Evolutionary conservation across 2,888 invertebrate species (phyloP), one percentile per base, ranked within the genome.

Genomic region (Dicyrtoma fusca): DNA sequence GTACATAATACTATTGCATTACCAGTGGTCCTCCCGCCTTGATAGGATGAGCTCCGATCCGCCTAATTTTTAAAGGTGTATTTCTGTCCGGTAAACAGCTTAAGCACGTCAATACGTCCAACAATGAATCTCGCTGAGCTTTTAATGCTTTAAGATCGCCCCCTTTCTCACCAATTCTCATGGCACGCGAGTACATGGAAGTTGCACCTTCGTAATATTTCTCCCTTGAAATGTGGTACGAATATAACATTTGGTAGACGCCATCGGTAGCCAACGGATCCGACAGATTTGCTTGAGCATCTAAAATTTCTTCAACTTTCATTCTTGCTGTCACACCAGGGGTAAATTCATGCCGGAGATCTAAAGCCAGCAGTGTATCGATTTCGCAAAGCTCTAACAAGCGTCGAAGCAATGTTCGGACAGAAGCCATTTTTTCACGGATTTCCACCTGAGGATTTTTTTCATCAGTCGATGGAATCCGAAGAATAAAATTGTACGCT

Each of bases 121-220:
- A 55, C 14, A 77, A 76, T 4, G 77, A 76, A 21, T 78, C 77
- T 21, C 62, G 71, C 51, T 80, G 80, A 17, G 75, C 76, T 25
- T 64, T 45, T 14, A 80, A 72, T 0, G 76, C 79, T n/a, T 55
- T 72, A 45, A 76, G n/a, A 26, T 78, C 78, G 44, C 70, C 66
- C 11, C 80, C 77, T 34, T 79, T 76, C 26, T 77, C 77, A 17
- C 79, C 80, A 51, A 80, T 69, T 71, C 77, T 73, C 64, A 77
- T 78, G 1, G 75, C 77, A 8, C 79, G 71, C 13, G 74, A 76
- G 62, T 78, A 77, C 77, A 80, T 77, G 10, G 74, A 64, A 5
- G 74, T 45, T 1, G 79, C 79, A 72, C 77, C 79, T 74, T 80
- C 78, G 49, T 77, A 76, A 49, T 75, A 80, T 59, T 80, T 77